Percentiles rank a stretch among this genome's conserved stretches.
Evolutionary conservation across 2,113 vertebrate genomes (phyloP).

Genomic region (Chiloscyllium plagiosum): DNA sequence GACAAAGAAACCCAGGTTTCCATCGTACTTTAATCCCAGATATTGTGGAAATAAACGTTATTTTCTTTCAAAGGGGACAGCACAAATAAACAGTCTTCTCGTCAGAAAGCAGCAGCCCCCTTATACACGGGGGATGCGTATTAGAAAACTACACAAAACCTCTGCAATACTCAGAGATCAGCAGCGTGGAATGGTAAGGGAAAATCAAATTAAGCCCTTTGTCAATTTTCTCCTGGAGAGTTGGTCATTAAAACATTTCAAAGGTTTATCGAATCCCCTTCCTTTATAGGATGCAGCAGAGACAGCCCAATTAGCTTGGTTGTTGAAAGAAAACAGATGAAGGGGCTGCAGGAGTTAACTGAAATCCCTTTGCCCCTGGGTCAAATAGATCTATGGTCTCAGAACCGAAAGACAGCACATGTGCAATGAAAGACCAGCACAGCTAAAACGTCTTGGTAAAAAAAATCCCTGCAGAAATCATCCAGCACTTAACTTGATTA

Average conservation of each 20-base stretch:
- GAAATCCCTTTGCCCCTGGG: not conserved
- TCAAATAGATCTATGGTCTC: not conserved
- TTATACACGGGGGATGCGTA: not conserved
- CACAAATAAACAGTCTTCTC: not conserved
- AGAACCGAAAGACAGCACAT: not conserved
- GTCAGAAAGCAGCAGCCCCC: not conserved
- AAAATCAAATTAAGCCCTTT: not conserved
- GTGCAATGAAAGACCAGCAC: not conserved
- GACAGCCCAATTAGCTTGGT: not conserved
- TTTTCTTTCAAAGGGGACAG: not conserved
- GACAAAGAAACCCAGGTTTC: not conserved
- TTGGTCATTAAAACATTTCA: constrained; percentile 8
- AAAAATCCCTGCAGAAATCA: not conserved
- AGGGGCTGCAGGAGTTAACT: not conserved
- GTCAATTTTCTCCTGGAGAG: not conserved
- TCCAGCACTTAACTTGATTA: not conserved
- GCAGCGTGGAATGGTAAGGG: not conserved
- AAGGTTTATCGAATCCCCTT: not conserved
- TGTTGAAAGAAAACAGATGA: not conserved
- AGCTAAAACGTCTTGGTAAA: not conserved
- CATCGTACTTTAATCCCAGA: not conserved
- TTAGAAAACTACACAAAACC: not conserved
- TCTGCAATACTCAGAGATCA: not conserved
- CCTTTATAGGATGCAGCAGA: not conserved
- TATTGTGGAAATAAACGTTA: not conserved